Base-by-base conservation (phyloP, 1,140 invertebrate species). In the Drosophila tsacasi region DNA sequence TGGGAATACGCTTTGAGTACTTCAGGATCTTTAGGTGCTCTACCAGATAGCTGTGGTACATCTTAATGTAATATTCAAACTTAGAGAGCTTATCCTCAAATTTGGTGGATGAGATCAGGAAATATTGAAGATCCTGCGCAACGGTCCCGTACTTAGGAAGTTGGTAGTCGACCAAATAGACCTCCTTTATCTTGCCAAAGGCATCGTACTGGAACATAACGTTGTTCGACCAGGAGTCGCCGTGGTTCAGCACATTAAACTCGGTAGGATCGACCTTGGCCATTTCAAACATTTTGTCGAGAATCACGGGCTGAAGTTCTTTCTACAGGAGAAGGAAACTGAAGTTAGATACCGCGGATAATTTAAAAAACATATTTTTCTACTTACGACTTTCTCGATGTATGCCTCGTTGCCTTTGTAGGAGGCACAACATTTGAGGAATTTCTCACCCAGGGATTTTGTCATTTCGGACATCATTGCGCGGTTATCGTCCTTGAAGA, bases 171-270 rank as follows among this genome's bases (percentile, higher is more conserved):
- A 92, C 72, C 21, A 92, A 25, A 49, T 78, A 81, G 0, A 80
- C 79, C 37, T 92, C 83, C 52, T 91, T 87, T 37, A 92, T 81
- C 76, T 94, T 93, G 2, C 92, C 93, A 32, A 73, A 81, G 0
- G 78, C 79, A 68, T 94, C 92, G 67, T 96, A 95, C 19, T 93
- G 93, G 83, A 96, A 96, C 76, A 96, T 86, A 83, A 96, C 94
- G 71, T 96, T 94, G 55, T 93, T 92, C 3, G 77, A 79, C 92
- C 92, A 93, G 13, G 93, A 93, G 79, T 96, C 96, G 8, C 95
- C 96, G 55, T 96, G 96, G 76, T 94, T 95, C 4, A 96, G 83
- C 1, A 95, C 95, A 73, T 94, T 94, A 58, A 95, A 95, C 25
- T 94, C 94, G 12, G 93, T 93, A 1, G 92, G 67, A 37, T 94